Conservation (phyloP, 2,888 invertebrate species). For the Timema cristinae region DNA sequence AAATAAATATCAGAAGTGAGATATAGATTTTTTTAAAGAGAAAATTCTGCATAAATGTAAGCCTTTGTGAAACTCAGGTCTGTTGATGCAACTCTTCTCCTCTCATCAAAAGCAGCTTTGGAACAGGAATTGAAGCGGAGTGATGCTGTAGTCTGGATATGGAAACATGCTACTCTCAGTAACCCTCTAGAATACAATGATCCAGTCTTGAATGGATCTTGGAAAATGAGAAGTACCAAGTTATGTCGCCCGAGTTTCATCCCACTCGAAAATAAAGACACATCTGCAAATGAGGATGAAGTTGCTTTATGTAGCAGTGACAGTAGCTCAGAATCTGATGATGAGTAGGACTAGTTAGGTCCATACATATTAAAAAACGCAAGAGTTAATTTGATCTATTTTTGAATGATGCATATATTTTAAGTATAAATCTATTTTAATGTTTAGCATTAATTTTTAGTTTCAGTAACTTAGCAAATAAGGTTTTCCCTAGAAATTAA, state of each 20-base stretch:
- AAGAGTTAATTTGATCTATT: too few species aligned
- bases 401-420: too few species aligned
- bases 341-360: not conserved
- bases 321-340: not conserved
- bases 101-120: constrained; percentile 5
- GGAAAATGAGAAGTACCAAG: not conserved
- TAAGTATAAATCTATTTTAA: too few species aligned
- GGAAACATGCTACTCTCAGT: not conserved
- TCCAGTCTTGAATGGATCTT: not conserved
- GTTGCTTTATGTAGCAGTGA: constrained; percentile 16
- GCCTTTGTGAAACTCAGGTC: constrained; percentile 2
- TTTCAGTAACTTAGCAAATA: not conserved
- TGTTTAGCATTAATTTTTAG: not conserved
- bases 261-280: not conserved
- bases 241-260: constrained; percentile 7
- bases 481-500: not conserved
- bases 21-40: not conserved
- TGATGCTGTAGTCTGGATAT: constrained; percentile 9
- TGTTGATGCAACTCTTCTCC: constrained; percentile 13
- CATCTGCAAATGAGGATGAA: constrained; percentile 9
- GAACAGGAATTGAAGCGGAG: constrained; percentile 1
- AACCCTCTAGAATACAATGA: constrained; percentile 1
- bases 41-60: not conserved
- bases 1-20: not conserved
- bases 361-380: too few species aligned